Conservation (phyloP, 2,113 vertebrate species). For the Miniopterus natalensis region DNA sequence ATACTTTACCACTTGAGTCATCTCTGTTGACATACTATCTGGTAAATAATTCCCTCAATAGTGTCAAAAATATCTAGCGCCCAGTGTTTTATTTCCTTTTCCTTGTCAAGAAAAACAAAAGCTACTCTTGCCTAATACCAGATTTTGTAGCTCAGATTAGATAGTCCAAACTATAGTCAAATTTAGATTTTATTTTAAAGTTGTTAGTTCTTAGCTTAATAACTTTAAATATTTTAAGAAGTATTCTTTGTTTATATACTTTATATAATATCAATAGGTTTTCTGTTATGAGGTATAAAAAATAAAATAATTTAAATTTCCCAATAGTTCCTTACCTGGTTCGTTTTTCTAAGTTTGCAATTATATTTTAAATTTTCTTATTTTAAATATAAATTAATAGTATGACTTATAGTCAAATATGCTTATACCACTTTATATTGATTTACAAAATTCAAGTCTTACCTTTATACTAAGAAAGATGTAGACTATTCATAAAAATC, state of each 20-base stretch:
- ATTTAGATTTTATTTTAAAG: constrained; percentile 12
- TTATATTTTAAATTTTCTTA: neutral
- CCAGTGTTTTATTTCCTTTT: neutral
- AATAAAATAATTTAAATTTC: neutral
- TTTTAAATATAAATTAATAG: neutral
- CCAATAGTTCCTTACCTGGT: neutral
- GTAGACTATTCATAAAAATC: neutral
- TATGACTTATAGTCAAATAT: neutral
- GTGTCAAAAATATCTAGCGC: constrained; percentile 32
- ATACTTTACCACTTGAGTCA: neutral
- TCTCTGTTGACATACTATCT: constrained; percentile 26
- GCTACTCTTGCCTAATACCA: neutral
- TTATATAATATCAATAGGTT: neutral
- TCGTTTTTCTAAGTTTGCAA: neutral
- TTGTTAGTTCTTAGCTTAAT: neutral
- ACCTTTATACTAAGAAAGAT: neutral
- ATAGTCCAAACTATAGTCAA: neutral
- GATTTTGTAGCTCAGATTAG: neutral
- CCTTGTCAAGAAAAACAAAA: constrained; percentile 17
- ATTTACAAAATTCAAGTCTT: neutral
- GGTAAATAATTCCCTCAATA: constrained; percentile 39
- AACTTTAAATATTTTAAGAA: neutral
- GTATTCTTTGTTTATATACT: neutral
- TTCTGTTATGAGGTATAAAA: neutral
- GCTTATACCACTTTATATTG: neutral